Evolutionary conservation across 2,888 invertebrate genomes (phyloP).

Genomic region (Trimorus sp.): DNA sequence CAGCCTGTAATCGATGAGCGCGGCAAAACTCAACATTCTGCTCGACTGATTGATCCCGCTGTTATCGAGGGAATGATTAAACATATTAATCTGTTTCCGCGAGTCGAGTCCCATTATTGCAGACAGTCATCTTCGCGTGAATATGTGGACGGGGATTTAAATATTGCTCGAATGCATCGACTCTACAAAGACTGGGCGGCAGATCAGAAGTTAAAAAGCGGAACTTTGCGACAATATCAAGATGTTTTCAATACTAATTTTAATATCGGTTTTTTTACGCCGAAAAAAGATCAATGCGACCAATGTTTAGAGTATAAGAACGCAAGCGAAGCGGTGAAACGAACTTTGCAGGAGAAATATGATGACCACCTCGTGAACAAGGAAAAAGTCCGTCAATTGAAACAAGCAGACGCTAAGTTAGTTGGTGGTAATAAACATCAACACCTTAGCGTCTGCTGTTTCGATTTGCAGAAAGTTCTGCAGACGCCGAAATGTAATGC

Average conservation of each 20-base stretch:
- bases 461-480: conserved; percentile 36
- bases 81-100: conserved; percentile 40
- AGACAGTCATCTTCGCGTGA: conserved; percentile 13
- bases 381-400: conserved; percentile 34
- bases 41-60: too few species aligned
- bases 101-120: conserved; percentile 40
- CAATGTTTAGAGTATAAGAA: conserved; percentile 28
- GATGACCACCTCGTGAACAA: too few species aligned
- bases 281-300: conserved; percentile 44
- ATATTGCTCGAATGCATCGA: conserved; percentile 29
- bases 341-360: neutral
- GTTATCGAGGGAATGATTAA: too few species aligned
- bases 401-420: conserved; percentile 25
- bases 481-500: conserved; percentile 24
- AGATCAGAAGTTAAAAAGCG: neutral
- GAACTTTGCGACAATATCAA: conserved; percentile 29
- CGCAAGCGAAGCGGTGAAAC: too few species aligned
- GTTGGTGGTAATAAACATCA: too few species aligned
- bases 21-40: too few species aligned
- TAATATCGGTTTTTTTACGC: conserved; percentile 44
- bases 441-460: conserved; percentile 35
- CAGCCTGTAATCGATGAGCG: too few species aligned
- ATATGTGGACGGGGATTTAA: conserved; percentile 4
- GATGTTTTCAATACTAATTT: conserved; percentile 35
- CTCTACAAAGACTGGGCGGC: conserved; percentile 36